Evolutionary conservation across 2,797 vertebrate species (phyloP).

Genomic region (Parotocinclus haroldoi): DNA sequence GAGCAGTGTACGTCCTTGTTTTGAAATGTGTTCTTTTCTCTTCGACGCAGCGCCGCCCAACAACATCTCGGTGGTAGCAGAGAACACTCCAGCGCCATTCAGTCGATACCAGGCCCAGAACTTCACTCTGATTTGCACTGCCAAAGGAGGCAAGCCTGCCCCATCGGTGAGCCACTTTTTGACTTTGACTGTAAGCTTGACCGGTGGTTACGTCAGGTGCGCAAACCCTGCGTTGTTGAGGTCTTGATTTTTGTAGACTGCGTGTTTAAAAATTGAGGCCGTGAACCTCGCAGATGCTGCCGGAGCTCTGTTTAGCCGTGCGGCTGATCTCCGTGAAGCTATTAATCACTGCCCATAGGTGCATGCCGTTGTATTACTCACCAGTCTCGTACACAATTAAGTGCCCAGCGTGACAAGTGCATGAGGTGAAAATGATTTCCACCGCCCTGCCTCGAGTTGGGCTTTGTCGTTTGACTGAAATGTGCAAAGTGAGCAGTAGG

Average conservation of each 20-base stretch:
- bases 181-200: not conserved
- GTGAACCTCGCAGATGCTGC: conserved; percentile 45
- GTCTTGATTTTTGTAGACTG: conserved; percentile 38
- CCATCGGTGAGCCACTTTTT: conserved; percentile 79
- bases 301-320: conserved; percentile 50
- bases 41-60: conserved; percentile 83
- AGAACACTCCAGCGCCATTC: conserved; percentile 87
- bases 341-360: conserved; percentile 72
- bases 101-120: conserved; percentile 97
- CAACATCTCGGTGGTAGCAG: conserved; percentile 90
- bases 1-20: no score
- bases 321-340: conserved; percentile 60
- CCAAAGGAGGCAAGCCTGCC: conserved; percentile 91
- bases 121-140: conserved; percentile 92
- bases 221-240: conserved; percentile 2
- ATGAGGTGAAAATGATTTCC: conserved; percentile 73
- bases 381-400: conserved; percentile 68
- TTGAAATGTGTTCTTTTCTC: conserved; percentile 25
- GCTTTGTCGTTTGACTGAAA: no score
- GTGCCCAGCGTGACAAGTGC: conserved; percentile 65
- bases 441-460: no score
- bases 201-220: not conserved
- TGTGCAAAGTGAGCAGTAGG: no score
- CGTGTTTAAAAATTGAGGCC: conserved; percentile 42
- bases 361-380: conserved; percentile 66